A percentile compares a stretch with the other conserved stretches of the same genome.
Evolutionary conservation across 2,888 invertebrate genomes (phyloP).

Genomic region (Mythimna lalbum): DNA sequence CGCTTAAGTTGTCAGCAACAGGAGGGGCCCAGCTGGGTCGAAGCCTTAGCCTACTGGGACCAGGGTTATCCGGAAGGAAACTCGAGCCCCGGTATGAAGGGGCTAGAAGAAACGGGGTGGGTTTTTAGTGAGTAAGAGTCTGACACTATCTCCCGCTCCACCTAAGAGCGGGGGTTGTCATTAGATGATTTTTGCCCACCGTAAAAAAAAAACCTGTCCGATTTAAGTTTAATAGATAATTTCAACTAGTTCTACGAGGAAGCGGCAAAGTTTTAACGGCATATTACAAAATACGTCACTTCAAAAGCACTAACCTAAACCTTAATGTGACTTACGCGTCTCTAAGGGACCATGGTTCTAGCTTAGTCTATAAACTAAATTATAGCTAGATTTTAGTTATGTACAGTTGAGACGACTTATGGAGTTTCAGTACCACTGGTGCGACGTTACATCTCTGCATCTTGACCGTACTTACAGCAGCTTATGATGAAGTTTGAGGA

Average conservation of each 20-base stretch:
- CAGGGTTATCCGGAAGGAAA: no score
- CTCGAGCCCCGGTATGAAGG: no score
- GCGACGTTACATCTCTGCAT: slow-evolving; percentile 14
- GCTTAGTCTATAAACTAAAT: slow-evolving; percentile 51
- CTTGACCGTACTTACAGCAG: slow-evolving; percentile 21
- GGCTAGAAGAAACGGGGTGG: no score
- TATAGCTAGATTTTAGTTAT: slow-evolving; percentile 31
- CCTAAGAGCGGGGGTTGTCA: no score
- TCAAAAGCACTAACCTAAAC: slow-evolving; percentile 39
- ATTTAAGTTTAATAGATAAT: slow-evolving; percentile 9
- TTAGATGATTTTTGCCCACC: no score
- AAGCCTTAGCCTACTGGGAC: no score
- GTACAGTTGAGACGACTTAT: slow-evolving; percentile 13
- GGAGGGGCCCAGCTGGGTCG: no score
- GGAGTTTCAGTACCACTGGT: not conserved
- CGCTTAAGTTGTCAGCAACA: no score
- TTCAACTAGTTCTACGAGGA: not conserved
- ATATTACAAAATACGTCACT: slow-evolving; percentile 47
- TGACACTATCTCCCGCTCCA: no score
- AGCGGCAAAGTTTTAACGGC: slow-evolving; percentile 26
- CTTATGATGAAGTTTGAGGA: slow-evolving; percentile 22
- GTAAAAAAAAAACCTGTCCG: no score
- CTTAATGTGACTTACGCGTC: slow-evolving; percentile 41
- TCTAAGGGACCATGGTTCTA: slow-evolving; percentile 42
- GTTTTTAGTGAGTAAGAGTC: no score